These are phyloP conservation scores for Corythoichthys haematopterus DNA, from an alignment of 2,113 vertebrate species.

Conservation along the genomic window DNA sequence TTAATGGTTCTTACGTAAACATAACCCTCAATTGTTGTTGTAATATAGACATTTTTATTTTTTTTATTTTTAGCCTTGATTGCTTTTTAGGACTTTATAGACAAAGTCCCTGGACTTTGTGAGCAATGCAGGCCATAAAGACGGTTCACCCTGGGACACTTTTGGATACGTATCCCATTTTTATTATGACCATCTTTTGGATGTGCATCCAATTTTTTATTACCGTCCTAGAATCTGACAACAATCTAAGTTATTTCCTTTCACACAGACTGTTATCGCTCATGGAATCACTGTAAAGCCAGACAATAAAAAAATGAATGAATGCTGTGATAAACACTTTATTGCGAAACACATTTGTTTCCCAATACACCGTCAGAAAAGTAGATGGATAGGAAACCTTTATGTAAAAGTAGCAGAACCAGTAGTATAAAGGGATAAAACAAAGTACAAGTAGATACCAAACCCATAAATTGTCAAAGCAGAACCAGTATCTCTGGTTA, in stretches of 20 bases:
- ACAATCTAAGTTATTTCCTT: background rate
- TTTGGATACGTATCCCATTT: background rate
- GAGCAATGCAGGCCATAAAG: background rate
- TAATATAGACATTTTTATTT: no score
- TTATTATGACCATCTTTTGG: no score
- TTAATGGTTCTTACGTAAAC: no score
- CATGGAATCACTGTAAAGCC: background rate
- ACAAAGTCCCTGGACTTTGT: no score
- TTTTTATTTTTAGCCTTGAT: no score
- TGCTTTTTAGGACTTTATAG: no score
- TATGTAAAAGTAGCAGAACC: background rate
- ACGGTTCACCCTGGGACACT: background rate
- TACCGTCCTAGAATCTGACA: background rate
- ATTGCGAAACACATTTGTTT: background rate
- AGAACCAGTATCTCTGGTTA: background rate
- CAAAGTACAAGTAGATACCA: background rate
- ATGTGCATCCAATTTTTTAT: background rate
- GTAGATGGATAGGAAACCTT: background rate
- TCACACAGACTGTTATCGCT: background rate
- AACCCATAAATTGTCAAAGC: background rate
- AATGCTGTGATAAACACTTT: background rate
- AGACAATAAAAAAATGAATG: background rate
- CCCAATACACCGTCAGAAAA: background rate
- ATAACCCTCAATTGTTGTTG: no score
- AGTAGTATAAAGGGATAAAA: background rate